These are phyloP conservation scores for Hypocryptadius cinnamomeus DNA, from an alignment of 2,113 vertebrate species.

Conservation along the genomic window DNA sequence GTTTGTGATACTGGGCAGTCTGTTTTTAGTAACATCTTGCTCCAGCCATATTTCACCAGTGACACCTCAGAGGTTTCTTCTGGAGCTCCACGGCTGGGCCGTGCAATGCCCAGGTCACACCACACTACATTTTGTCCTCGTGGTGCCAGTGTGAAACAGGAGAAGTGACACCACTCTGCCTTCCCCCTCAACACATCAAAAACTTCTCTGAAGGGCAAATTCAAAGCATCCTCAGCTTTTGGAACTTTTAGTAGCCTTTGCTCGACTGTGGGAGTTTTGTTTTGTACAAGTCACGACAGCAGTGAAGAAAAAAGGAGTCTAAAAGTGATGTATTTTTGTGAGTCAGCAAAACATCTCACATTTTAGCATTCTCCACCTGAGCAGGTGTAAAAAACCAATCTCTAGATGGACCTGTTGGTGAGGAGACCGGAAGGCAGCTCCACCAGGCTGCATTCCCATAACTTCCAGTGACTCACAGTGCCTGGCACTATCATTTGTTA, in stretches of 20 bases:
- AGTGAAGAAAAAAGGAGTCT: too few relatives aligned
- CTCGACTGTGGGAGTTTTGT: accelerated
- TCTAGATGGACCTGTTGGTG: accelerated
- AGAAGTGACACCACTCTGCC: constrained; percentile 10
- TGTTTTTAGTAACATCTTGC: neutral
- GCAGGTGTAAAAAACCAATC: neutral
- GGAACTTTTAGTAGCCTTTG: neutral
- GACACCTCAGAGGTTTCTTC: neutral
- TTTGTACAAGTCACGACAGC: neutral
- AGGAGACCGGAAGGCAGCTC: neutral
- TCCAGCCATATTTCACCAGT: neutral
- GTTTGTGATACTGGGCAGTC: neutral
- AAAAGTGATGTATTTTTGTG: neutral
- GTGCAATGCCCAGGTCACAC: neutral
- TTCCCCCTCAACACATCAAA: neutral
- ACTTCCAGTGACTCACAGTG: constrained; percentile 8
- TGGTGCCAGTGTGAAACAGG: neutral
- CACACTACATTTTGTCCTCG: neutral
- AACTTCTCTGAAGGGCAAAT: constrained; percentile 25
- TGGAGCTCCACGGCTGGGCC: neutral
- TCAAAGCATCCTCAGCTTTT: neutral
- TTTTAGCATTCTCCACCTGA: neutral
- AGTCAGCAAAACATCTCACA: neutral
- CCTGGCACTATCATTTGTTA: constrained; percentile 14
- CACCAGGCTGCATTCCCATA: neutral